Evolutionary conservation across 2,888 invertebrate species (phyloP), one percentile per base, ranked within the genome.

Genomic region (Melitaea athalia): DNA sequence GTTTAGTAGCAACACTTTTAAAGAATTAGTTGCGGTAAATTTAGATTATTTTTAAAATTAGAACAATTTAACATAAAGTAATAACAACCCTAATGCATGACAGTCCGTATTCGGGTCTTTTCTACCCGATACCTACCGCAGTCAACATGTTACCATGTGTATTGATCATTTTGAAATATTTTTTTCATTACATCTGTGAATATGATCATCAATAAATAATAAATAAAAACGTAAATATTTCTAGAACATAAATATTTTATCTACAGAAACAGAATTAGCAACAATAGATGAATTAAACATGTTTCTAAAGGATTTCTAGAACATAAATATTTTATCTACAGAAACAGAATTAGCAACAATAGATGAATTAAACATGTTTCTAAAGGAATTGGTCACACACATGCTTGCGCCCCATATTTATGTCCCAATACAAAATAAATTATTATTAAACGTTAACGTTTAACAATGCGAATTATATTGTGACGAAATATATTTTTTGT

Each of bases 401-500:
- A 69, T 71, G 24, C 62, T n/a, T 42, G 74, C 75, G 42, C 57
- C 78, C 78, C 64, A 78, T 68, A 78, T 78, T 72, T 71, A 77
- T 79, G 78, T 78, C 78, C 78, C 76, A 78, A 81, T 83, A 80
- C 70, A 74, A 79, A 77, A 81, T 81, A 81, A 85, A 82, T 77
- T 80, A 78, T 78, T 74, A 78, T 78, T 74, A 68, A 70, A 70
- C 72, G 77, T 82, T 81, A 83, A n/a, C n/a, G n/a, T n/a, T n/a
- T n/a, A n/a, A 83, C 79, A 78, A 74, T 70, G 73, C 77, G 80
- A 79, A 76, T 82, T 82, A 79, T 81, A 81, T 80, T 80, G 83
- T 84, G 82, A 82, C 83, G 78, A 77, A 79, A 83, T 81, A 80
- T 81, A 85, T 85, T 85, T 71, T 55, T 53, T 53, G n/a, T 74